Percentiles rank a stretch among this genome's conserved stretches.
phyloP scores from a whole-genome alignment of 2,888 invertebrate genomes.

The Ferdinandea cuprea region DNA sequence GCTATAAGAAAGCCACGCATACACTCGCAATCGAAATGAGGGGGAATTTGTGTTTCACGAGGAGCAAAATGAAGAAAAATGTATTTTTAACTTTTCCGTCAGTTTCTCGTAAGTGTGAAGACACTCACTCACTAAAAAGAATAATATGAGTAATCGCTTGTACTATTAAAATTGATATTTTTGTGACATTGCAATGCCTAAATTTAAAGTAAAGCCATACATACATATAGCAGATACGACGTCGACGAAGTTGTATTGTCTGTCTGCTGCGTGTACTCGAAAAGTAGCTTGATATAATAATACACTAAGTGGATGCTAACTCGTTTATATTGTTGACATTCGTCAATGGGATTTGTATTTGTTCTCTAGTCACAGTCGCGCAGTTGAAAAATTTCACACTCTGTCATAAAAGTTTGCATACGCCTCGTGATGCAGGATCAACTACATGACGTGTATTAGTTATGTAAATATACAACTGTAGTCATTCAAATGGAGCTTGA shows the following conservation, averaged over 20 bases:
- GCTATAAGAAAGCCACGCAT: constrained; percentile 55
- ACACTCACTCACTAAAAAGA: constrained; percentile 34
- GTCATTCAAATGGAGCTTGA: no score
- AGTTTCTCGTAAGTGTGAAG: constrained; percentile 69
- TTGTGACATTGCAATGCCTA: not conserved
- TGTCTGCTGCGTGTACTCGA: not conserved
- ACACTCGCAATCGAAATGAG: constrained; percentile 21
- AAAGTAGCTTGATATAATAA: not conserved
- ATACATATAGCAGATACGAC: not conserved
- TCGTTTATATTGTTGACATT: constrained; percentile 30
- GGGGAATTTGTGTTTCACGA: constrained; percentile 44
- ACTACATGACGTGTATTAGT: no score
- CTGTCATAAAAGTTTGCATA: constrained; percentile 7
- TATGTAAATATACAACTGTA: no score
- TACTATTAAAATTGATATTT: constrained; percentile 12
- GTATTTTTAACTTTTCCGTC: constrained; percentile 81
- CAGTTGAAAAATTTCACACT: constrained; percentile 35
- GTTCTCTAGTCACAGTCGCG: constrained; percentile 17
- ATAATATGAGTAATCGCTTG: constrained; percentile 50
- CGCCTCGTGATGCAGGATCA: not conserved
- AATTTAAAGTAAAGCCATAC: constrained; percentile 21
- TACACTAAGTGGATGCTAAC: constrained; percentile 25
- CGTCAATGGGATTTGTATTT: constrained; percentile 16
- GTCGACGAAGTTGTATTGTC: not conserved
- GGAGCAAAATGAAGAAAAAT: constrained; percentile 77